These are phyloP conservation scores for Aleiodes sp. DNA, from an alignment of 1,140 invertebrate genomes.

Conservation along the genomic window DNA sequence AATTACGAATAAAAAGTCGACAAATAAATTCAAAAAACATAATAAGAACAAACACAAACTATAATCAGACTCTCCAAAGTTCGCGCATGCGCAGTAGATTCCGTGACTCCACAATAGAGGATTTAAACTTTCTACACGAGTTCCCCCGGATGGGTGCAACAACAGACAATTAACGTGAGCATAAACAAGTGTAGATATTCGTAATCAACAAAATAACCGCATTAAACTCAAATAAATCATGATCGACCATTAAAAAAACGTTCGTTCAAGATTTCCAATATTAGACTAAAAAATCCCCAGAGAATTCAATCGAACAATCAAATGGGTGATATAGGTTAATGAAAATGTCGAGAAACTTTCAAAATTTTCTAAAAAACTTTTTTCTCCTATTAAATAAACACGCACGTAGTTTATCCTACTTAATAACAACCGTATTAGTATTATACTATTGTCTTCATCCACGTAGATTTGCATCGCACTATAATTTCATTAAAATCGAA, in stretches of 20 bases:
- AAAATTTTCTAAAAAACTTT: slow-evolving; percentile 48
- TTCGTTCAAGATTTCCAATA: neutral
- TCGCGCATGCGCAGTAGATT: too few species aligned
- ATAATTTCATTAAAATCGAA: slow-evolving; percentile 56
- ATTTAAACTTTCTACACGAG: too few species aligned
- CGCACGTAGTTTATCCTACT: slow-evolving; percentile 46
- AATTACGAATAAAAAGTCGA: too few species aligned
- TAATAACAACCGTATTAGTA: slow-evolving; percentile 44
- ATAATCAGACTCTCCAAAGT: too few species aligned
- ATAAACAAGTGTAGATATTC: too few species aligned
- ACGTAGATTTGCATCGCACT: slow-evolving; percentile 60
- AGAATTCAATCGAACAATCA: neutral
- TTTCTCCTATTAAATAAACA: slow-evolving; percentile 49
- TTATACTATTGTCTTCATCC: slow-evolving; percentile 59
- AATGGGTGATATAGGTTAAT: slow-evolving; percentile 16
- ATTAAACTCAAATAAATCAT: too few species aligned
- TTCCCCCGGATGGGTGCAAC: too few species aligned
- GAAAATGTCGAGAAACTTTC: slow-evolving; percentile 36
- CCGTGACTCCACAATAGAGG: too few species aligned
- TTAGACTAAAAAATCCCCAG: neutral
- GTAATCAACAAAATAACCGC: neutral
- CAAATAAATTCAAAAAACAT: too few species aligned
- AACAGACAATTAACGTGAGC: too few species aligned
- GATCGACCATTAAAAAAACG: too few species aligned
- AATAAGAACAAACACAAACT: too few species aligned